Base-by-base conservation (phyloP, 2,797 vertebrate genomes). In the Menidia menidia region DNA sequence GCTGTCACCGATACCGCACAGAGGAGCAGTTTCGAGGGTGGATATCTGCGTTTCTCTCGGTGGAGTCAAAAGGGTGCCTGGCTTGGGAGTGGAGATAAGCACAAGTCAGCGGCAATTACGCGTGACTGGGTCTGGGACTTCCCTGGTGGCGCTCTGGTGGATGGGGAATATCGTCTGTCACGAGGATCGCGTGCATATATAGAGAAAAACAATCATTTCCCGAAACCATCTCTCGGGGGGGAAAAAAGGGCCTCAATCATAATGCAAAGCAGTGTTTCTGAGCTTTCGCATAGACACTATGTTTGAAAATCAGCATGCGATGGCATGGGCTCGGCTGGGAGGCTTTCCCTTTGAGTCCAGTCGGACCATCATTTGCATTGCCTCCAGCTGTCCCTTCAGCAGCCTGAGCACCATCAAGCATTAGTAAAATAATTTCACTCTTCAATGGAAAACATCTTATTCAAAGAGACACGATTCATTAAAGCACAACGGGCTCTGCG, bases 231-330 rank as follows among this genome's bases (percentile, higher is more conserved):
- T 62, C 14, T 39, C 32, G 4, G 51, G 2, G 12, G 62, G 70
- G 43, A 58, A 42, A 77, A 70, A 42, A 63, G 66, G 25, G 25
- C 48, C 60, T 68, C 45, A 18, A 64, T 73, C 42, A 41, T 61
- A 55, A 81, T 81, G 77, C 31, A 82, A 78, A 87, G 82, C 1
- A 55, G 57, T 54, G 25, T 63, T 45, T 5, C 13, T 56, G 61
- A 52, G 55, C 50, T 78, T 72, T 78, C 25, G 55, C 53, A 71
- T 77, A 19, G 71, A 63, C 56, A 35, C 39, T 70, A 32, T 48
- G 77, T 73, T 63, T 39, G 52, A 2, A 60, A 78, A 68, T 76
- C 68, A 67, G 64, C 54, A 64, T 82, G 68, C 10, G 1, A 64
- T 50, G 60, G 71, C 41, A 19, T 39, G 19, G 14, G 48, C 59